Conservation (phyloP, 2,797 vertebrate species). For the Acrocephalus scirpaceus region DNA sequence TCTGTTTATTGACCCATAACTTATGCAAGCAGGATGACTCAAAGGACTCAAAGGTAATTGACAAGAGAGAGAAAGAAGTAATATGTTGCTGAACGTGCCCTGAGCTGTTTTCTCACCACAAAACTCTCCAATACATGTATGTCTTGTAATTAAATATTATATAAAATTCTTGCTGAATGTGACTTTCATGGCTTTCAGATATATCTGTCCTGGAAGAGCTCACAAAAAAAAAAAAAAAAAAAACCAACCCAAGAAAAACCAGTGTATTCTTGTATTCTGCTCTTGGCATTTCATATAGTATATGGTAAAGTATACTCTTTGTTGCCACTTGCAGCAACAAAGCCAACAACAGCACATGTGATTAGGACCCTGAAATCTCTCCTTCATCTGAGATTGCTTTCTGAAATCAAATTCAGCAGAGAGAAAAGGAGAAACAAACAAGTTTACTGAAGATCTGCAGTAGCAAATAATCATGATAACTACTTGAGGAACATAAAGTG, state of each 20-base stretch:
- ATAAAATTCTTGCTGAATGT: constrained; percentile 15
- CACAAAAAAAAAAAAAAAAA: background rate
- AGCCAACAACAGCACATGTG: background rate
- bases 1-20: constrained; percentile 67
- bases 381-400: constrained; percentile 32
- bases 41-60: constrained; percentile 60
- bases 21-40: constrained; percentile 63
- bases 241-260: background rate
- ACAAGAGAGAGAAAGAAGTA: constrained; percentile 55
- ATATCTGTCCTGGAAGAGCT: background rate
- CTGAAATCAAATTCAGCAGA: constrained; percentile 35
- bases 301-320: background rate
- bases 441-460: background rate
- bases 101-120: constrained; percentile 48
- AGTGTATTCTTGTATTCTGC: constrained; percentile 22
- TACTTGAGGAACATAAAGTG: background rate
- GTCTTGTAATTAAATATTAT: constrained; percentile 26
- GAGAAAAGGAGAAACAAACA: background rate
- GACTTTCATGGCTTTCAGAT: background rate
- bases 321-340: background rate
- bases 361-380: constrained; percentile 7
- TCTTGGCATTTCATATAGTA: background rate
- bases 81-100: background rate
- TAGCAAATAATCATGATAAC: constrained; percentile 24
- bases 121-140: background rate